A percentile compares a stretch with the other conserved stretches of the same genome.
Evolutionary conservation across 2,113 vertebrate genomes (phyloP).

Genomic region (Sinocyclocheilus anophthalmus): DNA sequence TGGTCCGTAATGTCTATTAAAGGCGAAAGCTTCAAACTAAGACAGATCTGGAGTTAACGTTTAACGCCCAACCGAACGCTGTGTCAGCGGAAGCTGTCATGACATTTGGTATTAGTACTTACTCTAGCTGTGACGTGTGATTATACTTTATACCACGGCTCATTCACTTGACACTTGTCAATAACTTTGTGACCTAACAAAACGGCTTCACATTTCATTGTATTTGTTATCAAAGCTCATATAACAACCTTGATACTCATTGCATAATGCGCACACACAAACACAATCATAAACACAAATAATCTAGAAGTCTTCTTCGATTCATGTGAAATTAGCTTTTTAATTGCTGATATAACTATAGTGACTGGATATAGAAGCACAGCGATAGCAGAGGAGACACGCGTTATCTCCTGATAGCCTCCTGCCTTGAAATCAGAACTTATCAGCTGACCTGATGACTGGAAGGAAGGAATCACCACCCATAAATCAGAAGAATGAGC

Average conservation of each 20-base stretch:
- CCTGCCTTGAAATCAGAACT: neutral
- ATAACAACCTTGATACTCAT: neutral
- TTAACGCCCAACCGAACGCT: constrained; percentile 14
- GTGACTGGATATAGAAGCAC: neutral
- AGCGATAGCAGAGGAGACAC: neutral
- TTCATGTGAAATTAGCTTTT: neutral
- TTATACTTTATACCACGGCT: neutral
- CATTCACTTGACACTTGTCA: constrained; percentile 7
- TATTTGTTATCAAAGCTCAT: neutral
- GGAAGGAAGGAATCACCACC: neutral
- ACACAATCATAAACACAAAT: neutral
- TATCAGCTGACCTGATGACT: neutral
- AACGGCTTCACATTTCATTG: neutral
- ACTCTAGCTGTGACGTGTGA: neutral
- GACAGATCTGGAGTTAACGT: constrained; percentile 38
- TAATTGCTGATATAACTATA: neutral
- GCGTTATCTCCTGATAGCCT: neutral
- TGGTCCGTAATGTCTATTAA: constrained; percentile 25
- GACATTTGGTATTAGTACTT: neutral
- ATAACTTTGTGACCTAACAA: constrained; percentile 12
- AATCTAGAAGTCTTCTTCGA: neutral
- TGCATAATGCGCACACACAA: neutral
- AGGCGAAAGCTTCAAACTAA: constrained; percentile 19
- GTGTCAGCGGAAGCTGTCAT: constrained; percentile 33
- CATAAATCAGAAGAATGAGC: neutral